phyloP scores from a whole-genome alignment of 2,797 vertebrate genomes.

The Prionace glauca region DNA sequence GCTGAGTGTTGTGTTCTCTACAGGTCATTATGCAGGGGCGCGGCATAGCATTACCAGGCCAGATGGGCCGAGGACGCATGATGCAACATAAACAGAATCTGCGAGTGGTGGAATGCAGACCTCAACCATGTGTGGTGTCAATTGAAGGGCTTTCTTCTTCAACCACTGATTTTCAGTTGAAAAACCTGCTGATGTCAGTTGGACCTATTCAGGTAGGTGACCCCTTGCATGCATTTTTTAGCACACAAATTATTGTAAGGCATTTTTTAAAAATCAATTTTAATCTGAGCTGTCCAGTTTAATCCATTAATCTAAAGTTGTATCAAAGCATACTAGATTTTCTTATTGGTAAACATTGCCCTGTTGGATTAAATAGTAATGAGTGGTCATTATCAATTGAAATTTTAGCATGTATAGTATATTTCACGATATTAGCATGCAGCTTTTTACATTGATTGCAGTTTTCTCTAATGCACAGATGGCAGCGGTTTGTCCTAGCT shows the following conservation, averaged over 20 bases:
- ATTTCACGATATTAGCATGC: slow-evolving; percentile 19
- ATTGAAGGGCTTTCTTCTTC: slow-evolving; percentile 94
- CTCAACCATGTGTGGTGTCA: slow-evolving; percentile 74
- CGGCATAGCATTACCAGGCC: slow-evolving; percentile 71
- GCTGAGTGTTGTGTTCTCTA: slow-evolving; percentile 52
- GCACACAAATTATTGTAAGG: slow-evolving; percentile 48
- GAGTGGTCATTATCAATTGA: background rate
- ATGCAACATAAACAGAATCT: slow-evolving; percentile 75
- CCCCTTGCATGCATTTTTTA: slow-evolving; percentile 46
- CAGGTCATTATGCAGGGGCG: slow-evolving; percentile 83
- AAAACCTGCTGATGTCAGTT: slow-evolving; percentile 87
- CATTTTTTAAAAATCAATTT: background rate
- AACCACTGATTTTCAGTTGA: slow-evolving; percentile 83
- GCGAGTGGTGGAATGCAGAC: slow-evolving; percentile 67
- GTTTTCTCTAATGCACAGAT: slow-evolving; percentile 27
- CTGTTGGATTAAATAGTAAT: slow-evolving; percentile 23
- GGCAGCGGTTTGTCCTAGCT: slow-evolving; percentile 15
- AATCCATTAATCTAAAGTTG: background rate
- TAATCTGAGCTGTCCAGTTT: background rate
- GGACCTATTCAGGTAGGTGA: slow-evolving; percentile 87
- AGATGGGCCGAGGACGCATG: slow-evolving; percentile 66
- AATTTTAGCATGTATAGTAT: background rate
- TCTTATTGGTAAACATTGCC: background rate
- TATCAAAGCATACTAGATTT: background rate
- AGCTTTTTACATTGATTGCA: slow-evolving; percentile 23